Percentiles rank a stretch among this genome's conserved stretches.
Conservation (phyloP, 2,113 vertebrate genomes). For the Pygathrix nemaeus region DNA sequence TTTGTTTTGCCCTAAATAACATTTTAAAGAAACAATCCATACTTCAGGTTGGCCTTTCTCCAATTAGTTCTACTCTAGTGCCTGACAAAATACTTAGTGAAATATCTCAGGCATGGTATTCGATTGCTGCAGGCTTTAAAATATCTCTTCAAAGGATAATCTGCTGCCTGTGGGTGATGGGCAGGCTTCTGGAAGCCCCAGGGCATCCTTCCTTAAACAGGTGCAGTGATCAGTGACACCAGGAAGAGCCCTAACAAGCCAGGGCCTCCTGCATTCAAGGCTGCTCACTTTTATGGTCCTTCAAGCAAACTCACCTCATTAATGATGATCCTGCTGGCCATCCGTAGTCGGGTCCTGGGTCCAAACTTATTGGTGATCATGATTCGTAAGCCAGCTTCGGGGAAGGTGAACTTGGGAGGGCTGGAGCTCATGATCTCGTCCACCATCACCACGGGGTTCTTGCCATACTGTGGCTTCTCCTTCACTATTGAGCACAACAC, state of each 20-base stretch:
- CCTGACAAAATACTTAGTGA: background rate
- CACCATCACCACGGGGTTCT: slow-evolving; percentile 95
- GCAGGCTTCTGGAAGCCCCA: background rate
- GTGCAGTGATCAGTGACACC: rapidly evolving
- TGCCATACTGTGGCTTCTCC: slow-evolving; percentile 88
- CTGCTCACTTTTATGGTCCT: rapidly evolving
- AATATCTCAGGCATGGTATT: background rate
- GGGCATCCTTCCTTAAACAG: background rate
- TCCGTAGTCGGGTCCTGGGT: slow-evolving; percentile 95
- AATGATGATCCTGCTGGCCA: slow-evolving; percentile 98
- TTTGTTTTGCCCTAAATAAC: background rate
- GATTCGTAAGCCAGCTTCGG: slow-evolving; percentile 94
- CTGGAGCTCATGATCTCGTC: slow-evolving; percentile 97
- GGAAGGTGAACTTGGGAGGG: slow-evolving; percentile 95
- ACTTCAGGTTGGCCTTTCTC: background rate
- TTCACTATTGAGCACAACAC: slow-evolving; percentile 89
- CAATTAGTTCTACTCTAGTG: background rate
- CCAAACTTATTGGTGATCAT: slow-evolving; percentile 99
- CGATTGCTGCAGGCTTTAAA: background rate
- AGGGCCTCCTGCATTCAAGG: too few relatives aligned
- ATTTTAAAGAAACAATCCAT: background rate
- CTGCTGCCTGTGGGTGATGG: background rate
- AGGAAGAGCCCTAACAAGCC: background rate
- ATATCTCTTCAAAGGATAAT: rapidly evolving
- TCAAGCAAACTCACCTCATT: slow-evolving; percentile 89